Percentiles rank a stretch among this genome's conserved stretches.
These are phyloP conservation scores for Corella eumyota DNA, from an alignment of 23 tunicate species.

Conservation along the genomic window DNA sequence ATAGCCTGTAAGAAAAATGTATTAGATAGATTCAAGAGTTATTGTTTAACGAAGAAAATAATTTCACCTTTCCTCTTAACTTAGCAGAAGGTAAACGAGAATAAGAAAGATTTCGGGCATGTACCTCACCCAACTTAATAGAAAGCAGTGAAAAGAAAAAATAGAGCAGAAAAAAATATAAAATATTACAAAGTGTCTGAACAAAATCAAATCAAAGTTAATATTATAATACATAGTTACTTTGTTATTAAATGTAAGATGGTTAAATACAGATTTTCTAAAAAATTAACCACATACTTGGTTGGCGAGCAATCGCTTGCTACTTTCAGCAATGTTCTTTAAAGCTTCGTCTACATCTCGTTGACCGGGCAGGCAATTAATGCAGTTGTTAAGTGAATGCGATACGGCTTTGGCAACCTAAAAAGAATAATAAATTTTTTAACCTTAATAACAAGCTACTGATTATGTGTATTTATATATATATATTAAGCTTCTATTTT, in stretches of 20 bases:
- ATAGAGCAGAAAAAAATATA: neutral
- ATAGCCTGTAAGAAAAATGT: too few species aligned
- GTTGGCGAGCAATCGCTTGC: constrained; percentile 59
- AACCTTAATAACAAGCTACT: too few species aligned
- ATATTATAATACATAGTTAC: neutral
- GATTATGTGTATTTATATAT: too few species aligned
- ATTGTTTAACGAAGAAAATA: neutral
- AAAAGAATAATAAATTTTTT: neutral
- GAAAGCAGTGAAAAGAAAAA: neutral
- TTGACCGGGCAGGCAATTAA: constrained; percentile 93
- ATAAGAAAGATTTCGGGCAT: constrained; percentile 13
- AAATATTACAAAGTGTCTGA: neutral
- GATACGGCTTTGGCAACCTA: constrained; percentile 94
- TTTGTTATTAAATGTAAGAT: too few species aligned
- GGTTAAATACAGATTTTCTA: too few species aligned
- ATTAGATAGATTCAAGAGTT: too few species aligned
- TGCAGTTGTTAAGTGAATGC: constrained; percentile 82
- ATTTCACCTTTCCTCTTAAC: constrained; percentile 14
- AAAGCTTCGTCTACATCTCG: constrained; percentile 88
- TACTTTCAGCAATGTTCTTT: constrained; percentile 78
- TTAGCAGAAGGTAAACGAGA: constrained; percentile 12
- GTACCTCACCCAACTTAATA: constrained; percentile 11
- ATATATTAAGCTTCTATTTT: too few species aligned
- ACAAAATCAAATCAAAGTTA: neutral
- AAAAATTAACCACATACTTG: too few species aligned